Conservation (phyloP, 2,888 invertebrate species). For the Pammene aurita region DNA sequence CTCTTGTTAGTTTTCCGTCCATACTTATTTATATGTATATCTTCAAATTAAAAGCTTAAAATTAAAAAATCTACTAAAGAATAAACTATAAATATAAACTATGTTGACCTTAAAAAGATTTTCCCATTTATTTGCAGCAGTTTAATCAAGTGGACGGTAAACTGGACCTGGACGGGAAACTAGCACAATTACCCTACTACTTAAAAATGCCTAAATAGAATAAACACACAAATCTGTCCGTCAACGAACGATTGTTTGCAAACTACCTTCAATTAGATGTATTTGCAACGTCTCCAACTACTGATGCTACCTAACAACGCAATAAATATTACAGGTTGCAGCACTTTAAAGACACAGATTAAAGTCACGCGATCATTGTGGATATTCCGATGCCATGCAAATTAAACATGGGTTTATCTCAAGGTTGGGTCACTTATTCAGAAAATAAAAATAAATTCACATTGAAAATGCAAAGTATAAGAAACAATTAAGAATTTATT, state of each 20-base stretch:
- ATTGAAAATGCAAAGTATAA: background rate
- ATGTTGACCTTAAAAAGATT: no score
- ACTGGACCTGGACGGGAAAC: no score
- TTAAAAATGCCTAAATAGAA: no score
- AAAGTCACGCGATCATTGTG: conserved; percentile 24
- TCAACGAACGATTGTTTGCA: background rate
- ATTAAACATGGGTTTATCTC: conserved; percentile 14
- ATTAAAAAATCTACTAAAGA: no score
- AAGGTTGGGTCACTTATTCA: conserved; percentile 18
- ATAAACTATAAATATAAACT: no score
- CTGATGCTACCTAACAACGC: background rate
- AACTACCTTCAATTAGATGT: conserved; percentile 1
- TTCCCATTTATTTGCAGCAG: no score
- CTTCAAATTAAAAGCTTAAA: no score
- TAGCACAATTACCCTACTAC: no score
- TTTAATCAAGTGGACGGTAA: no score
- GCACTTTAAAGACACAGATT: conserved; percentile 15
- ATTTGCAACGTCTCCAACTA: background rate
- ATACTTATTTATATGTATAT: no score
- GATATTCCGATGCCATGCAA: conserved; percentile 13
- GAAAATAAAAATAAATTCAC: background rate
- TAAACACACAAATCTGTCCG: no score
- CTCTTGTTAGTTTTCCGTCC: no score
- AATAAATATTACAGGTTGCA: conserved; percentile 11
- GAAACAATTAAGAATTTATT: conserved; percentile 18